Evolutionary conservation across 2,113 vertebrate genomes (phyloP), one percentile per base, ranked within the genome.

Genomic region (Toxotes chatareus): DNA sequence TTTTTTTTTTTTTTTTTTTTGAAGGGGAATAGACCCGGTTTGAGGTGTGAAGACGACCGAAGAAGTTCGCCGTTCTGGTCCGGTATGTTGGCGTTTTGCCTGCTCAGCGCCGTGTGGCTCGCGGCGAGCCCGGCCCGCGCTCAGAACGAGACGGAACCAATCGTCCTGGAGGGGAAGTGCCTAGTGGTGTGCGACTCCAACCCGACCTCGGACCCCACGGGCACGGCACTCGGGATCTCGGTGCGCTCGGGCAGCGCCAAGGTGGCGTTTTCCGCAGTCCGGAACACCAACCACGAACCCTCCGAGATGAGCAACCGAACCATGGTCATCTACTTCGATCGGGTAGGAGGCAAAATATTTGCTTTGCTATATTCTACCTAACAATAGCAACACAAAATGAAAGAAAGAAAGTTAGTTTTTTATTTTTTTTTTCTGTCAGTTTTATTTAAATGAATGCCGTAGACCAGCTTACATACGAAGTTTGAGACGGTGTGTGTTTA

Each of bases 251-350:
- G 97, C 60, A 98, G 96, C 94, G 97, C 97, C 86, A 98, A 98
- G 93, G 96, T 98, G 91, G 97, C 97, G 63, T 99, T 99, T 93
- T 98, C 97, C n/a, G 97, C 96, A 53, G 96, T 98, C 81, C 94
- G 97, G 74, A 97, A 97, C 97, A 99, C 97, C 87, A 99, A 99
- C 96, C 98, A 99, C 79, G 98, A 99, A 80, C 98, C 98, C 59
- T 99, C 98, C 53, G 98, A 99, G 95, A 99, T 99, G 97, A 99
- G 98, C 93, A 99, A 99, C 90, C 96, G 97, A 73, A 97, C 97
- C 61, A 98, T 97, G 97, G 96, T 97, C 89, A 98, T 99, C 93
- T 99, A 99, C 95, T 99, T 99, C 84, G 97, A 98, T 90, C 96
- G 96, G 96, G 97, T 98, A 95, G 84, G 88, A 79, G 5, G 1